Percentiles rank a stretch among this genome's conserved stretches.
Conservation (phyloP, 2,888 invertebrate species). For the Selenia dentaria region DNA sequence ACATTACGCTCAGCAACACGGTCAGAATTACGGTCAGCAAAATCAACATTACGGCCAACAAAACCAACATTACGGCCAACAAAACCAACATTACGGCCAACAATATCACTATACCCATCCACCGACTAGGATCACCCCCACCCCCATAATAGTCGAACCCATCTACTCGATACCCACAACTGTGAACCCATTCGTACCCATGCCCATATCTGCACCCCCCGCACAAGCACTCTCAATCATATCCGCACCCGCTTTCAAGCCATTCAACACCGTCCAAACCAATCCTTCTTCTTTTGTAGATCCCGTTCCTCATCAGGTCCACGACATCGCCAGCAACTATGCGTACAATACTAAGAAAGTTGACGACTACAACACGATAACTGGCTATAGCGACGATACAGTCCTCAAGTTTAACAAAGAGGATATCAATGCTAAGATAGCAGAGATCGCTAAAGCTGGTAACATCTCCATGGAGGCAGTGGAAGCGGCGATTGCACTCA, state of each 20-base stretch:
- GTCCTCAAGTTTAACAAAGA: slow-evolving; percentile 70
- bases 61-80: slow-evolving; percentile 1
- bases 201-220: slow-evolving; percentile 53
- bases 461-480: slow-evolving; percentile 92
- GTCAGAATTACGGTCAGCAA: slow-evolving; percentile 51
- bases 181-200: slow-evolving; percentile 81
- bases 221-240: slow-evolving; percentile 66
- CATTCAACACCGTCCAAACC: slow-evolving; percentile 55
- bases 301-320: slow-evolving; percentile 75
- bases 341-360: slow-evolving; percentile 75
- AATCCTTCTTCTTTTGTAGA: slow-evolving; percentile 80
- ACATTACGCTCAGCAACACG: slow-evolving; percentile 19
- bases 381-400: slow-evolving; percentile 75
- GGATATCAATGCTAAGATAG: slow-evolving; percentile 76
- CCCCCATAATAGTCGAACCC: slow-evolving; percentile 62
- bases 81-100: background rate
- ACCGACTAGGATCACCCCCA: slow-evolving; percentile 59
- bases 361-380: slow-evolving; percentile 77
- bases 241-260: slow-evolving; percentile 66
- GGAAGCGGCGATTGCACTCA: slow-evolving; percentile 89
- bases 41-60: no score
- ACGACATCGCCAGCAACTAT: slow-evolving; percentile 62
- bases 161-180: slow-evolving; percentile 82
- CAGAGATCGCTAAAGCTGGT: slow-evolving; percentile 87
- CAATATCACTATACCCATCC: slow-evolving; percentile 22